Base-by-base conservation (phyloP, 2,888 invertebrate genomes). In the Chymomyza procnemis region DNA sequence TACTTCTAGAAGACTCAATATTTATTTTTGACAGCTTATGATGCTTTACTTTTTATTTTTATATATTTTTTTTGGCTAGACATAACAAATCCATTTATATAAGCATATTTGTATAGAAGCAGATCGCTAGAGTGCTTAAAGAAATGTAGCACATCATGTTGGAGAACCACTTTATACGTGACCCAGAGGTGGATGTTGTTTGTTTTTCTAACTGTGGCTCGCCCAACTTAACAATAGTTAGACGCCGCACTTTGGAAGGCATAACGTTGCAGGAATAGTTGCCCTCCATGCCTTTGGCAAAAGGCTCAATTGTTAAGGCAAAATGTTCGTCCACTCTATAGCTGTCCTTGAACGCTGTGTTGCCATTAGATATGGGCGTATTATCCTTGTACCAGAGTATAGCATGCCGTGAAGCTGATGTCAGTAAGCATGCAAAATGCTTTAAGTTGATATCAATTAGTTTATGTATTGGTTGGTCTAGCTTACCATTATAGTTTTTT, bases 401-500 rank as follows among this genome's bases (percentile, higher is more conserved):
- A 2, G 18, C 68, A 68, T 81, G 85, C 14, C 58, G 69, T 19
- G 5, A 16, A 4, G 59, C 81, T 81, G 52, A 4, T 54, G 5
- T 9, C 4, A n/a, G 21, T 12, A 18, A 4, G 14, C 18, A 16
- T 18, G n/a, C 9, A 47, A 47, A 47, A 47, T 5, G 16, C 47
- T 50, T 50, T 16, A n/a, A 50, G 50, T 50, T 18, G 3, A 50
- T 18, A n/a, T 14, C 4, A 16, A 50, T 18, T 0, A 12, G 12
- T 12, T 41, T 1, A 12, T 12, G 3, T 41, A 41, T 41, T 4
- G 3, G 12, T 5, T 50, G 8, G 2, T 4, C 18, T 18, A 21
- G 46, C 67, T 66, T 68, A 82, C 81, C 62, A 48, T 83, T 66
- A 47, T 72, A 85, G 30, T 85, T 85, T 58, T 75, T 74, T 0